Evolutionary conservation across 2,888 invertebrate genomes (phyloP).

Genomic region (Melanophora roralis): DNA sequence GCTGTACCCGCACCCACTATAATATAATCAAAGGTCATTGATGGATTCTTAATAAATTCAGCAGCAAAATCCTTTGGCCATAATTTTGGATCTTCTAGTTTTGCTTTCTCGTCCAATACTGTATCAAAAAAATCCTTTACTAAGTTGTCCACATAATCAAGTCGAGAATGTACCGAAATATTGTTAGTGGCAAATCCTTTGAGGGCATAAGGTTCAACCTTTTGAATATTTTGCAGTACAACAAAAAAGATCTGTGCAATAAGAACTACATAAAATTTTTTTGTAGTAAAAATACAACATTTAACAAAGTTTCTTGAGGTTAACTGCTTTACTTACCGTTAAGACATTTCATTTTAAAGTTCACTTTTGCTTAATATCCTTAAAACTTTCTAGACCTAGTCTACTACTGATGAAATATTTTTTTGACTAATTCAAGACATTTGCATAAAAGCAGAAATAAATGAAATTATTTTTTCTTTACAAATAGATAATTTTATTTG

Average conservation of each 20-base stretch:
- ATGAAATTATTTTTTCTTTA: background rate
- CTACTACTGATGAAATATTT: too few species aligned
- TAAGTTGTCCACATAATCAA: conserved; percentile 58
- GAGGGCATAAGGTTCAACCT: background rate
- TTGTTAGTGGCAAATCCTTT: conserved; percentile 10
- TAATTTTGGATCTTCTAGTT: conserved; percentile 77
- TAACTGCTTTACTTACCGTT: background rate
- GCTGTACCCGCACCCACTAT: conserved; percentile 82
- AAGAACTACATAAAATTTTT: conserved; percentile 4
- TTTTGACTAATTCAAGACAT: too few species aligned
- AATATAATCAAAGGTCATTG: conserved; percentile 79
- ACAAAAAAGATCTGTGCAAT: background rate
- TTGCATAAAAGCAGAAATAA: background rate
- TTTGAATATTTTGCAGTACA: background rate
- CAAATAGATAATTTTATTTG: background rate
- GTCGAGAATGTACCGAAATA: background rate
- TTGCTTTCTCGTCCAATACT: conserved; percentile 72
- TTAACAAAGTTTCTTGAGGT: background rate
- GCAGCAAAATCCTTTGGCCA: conserved; percentile 79
- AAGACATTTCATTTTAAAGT: conserved; percentile 19
- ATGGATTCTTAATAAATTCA: conserved; percentile 28
- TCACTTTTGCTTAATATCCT: background rate
- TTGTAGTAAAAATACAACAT: background rate
- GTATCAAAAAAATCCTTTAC: conserved; percentile 63
- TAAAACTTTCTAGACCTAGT: background rate